Base-by-base conservation (phyloP, 1,140 invertebrate species). In the Gonioctena quinquepunctata region DNA sequence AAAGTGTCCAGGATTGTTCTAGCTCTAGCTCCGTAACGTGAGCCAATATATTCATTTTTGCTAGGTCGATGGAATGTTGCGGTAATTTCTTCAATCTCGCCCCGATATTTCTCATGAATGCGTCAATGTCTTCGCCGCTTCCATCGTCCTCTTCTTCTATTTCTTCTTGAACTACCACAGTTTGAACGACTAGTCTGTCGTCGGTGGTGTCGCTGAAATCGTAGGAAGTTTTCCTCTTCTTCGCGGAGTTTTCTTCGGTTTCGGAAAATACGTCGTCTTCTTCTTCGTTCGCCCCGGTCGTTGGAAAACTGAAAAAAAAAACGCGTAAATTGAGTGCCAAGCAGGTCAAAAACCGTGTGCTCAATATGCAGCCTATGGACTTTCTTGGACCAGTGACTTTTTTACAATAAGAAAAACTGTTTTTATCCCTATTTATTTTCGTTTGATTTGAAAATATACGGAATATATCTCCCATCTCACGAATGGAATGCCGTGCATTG, bases 201-300 rank as follows among this genome's bases (percentile, higher is more conserved):
- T 42, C 13, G 11, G 3, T 11, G 13, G 13, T n/a, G 33, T 42
- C 13, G 33, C 16, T 11, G 33, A 7, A 19, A 33, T 42, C 13
- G 33, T 42, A n/a, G 33, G 16, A 19, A 33, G 19, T 42, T 8
- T 48, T 48, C 6, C 6, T 2, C 21, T 21, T 62, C 7, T 62
- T 22, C 2, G 56, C 4, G 8, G 8, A n/a, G 11, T 19, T 42
- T 42, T 62, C 33, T 62, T 62, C 60, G 1, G 60, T 22, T 62
- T 62, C 60, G 1, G 60, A 62, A 22, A 62, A 62, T 1, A 62
- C 60, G 26, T 62, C 60, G 5, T 62, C 57, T 26, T 60, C 60
- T 6, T 62, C 60, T 18, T 62, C 60, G 4, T 33, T 27, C 21
- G n/a, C 1, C 42, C 60, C 2, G n/a, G n/a, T 62, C 0, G 52